Base-by-base conservation (phyloP, 2,113 vertebrate species). In the Xerus inauris region DNA sequence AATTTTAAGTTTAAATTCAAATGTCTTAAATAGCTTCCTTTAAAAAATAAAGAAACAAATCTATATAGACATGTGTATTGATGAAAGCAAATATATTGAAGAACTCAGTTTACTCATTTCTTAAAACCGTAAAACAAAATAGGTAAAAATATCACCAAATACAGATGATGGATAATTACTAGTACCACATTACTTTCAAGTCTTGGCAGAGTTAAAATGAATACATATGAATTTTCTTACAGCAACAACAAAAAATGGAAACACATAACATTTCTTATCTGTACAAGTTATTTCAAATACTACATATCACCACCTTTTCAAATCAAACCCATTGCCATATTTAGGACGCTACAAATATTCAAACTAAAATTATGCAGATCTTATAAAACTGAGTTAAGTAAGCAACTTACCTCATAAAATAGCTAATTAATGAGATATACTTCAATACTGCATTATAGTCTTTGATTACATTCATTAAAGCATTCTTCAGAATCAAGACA, bases 231-330 rank as follows among this genome's bases (percentile, higher is more conserved):
- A 84, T 40, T 84, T 97, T 96, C 91, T 97, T 94, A 97, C 75
- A 84, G 89, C 80, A 97, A 96, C 97, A 96, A 92, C 85, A 95
- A 97, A 88, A 91, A 96, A 97, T 97, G 97, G 93, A 97, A 96
- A 98, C 96, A 98, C 35, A 4, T n/a, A 96, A 97, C 98, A 95
- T 90, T 97, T 96, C 80, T 97, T 54, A 87, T 65, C 72, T 96
- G 84, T 24, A 95, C n/a, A 92, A 75, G 45, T 71, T 89, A 35
- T 73, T 93, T 90, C 92, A 76, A 81, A 64, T 62, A 65, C 45
- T 80, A 87, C 51, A 42, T 65, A 89, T 42, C 47, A 87, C 26
- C 62, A 94, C 35, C 90, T 92, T 95, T 35, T 82, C 64, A 90
- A 84, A 95, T 69, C 82, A 96, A 94, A 96, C 59, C 35, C 45